Evolutionary conservation across 2,113 vertebrate species (phyloP), one percentile per base, ranked within the genome.

Genomic region (Atrichornis clamosus): DNA sequence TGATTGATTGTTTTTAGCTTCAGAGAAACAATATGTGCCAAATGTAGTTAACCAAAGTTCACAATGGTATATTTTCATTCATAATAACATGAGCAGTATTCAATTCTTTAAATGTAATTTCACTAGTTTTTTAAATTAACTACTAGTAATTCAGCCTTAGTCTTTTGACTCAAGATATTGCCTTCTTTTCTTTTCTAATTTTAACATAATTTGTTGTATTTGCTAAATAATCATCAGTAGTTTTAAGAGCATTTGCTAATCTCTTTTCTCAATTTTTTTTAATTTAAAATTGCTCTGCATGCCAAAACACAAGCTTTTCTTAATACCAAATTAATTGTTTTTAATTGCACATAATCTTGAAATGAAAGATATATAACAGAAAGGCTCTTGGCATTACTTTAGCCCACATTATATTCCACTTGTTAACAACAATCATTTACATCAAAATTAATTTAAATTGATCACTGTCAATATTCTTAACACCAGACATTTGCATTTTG

Each of bases 221-320:
- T 70, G 46, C 9, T 63, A 84, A 89, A 84, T 77, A 96, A 81
- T 70, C 30, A 64, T 56, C 41, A 33, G 63, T 69, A 95, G 68
- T 93, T 96, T 95, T 89, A 76, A 65, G 39, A 94, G n/a, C 27
- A 55, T 87, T 67, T 89, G 35, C 47, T 90, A 70, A 89, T 90
- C 50, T 15, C 15, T 62, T 89, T 84, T 91, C 41, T 59, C 24
- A 77, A 72, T 59, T 95, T 93, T 62, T 62, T 92, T 86, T 65
- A 87, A 28, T 95, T 93, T 96, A 56, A 47, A 81, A 69, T 81
- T 81, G 39, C 11, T 58, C 53, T 94, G 35, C 55, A 69, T 91
- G 52, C 42, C 60, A 91, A 62, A 15, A 46, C 27, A 58, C 27
- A 93, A 95, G 33, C 22, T 96, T 96, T 92, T 60, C 41, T 87